phyloP scores from a whole-genome alignment of 2,113 vertebrate species.

The Dipodomys merriami region DNA sequence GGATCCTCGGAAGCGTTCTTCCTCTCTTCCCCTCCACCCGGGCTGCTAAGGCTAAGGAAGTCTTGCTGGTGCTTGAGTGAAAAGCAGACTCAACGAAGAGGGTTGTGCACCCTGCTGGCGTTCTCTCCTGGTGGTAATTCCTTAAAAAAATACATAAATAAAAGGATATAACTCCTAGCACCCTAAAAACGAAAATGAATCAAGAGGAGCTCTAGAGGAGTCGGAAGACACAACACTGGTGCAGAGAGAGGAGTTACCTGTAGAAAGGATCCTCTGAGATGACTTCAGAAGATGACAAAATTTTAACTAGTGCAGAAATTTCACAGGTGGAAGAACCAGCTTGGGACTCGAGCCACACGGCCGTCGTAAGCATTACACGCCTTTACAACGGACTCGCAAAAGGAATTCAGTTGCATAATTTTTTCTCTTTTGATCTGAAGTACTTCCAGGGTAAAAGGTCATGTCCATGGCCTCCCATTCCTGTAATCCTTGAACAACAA shows the following conservation, averaged over 20 bases:
- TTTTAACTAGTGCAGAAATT: slow-evolving; percentile 4
- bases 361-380: neutral
- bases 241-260: slow-evolving; percentile 17
- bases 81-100: neutral
- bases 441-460: neutral
- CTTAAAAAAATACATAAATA: neutral
- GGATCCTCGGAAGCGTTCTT: neutral
- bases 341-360: neutral
- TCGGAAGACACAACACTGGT: neutral
- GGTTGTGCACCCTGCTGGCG: neutral
- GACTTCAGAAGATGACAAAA: slow-evolving; percentile 5
- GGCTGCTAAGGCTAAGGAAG: neutral
- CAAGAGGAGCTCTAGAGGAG: slow-evolving; percentile 1
- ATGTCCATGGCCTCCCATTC: neutral
- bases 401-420: neutral
- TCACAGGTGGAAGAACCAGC: neutral
- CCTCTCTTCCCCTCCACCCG: neutral
- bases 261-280: slow-evolving; percentile 23
- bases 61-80: neutral
- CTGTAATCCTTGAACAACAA: neutral
- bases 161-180: neutral
- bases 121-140: neutral
- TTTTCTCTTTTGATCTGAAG: slow-evolving; percentile 9
- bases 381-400: slow-evolving; percentile 12
- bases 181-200: slow-evolving; percentile 49